These are phyloP conservation scores for Sweltsa coloradensis DNA, from an alignment of 1,140 invertebrate genomes.

Conservation along the genomic window DNA sequence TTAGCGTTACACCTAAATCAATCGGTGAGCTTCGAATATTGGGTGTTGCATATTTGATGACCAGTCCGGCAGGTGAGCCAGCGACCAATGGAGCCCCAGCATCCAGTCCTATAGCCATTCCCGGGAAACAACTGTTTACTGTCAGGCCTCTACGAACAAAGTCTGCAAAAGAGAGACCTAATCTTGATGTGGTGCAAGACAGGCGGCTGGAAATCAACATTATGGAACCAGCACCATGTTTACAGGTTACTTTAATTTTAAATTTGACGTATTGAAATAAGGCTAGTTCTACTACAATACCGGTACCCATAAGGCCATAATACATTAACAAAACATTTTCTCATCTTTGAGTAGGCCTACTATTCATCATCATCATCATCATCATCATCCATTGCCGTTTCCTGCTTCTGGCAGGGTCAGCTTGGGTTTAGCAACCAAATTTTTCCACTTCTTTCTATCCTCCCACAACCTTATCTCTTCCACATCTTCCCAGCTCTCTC, in stretches of 20 bases:
- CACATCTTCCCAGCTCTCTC: no score
- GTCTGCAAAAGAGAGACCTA: background rate
- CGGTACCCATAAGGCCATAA: no score
- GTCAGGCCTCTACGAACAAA: background rate
- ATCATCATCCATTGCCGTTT: no score
- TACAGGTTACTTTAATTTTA: constrained; percentile 47
- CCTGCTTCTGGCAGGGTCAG: no score
- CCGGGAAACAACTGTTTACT: constrained; percentile 6
- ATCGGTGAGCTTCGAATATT: constrained; percentile 19
- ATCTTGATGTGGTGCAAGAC: constrained; percentile 13
- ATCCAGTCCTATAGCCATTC: background rate
- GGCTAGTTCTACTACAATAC: no score
- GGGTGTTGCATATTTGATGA: constrained; percentile 15
- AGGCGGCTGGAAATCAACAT: constrained; percentile 22
- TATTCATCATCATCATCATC: no score
- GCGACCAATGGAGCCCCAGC: background rate
- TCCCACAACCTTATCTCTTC: no score
- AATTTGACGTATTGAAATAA: no score
- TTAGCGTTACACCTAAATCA: constrained; percentile 16
- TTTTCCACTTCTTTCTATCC: no score
- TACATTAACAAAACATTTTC: no score
- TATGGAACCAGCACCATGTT: constrained; percentile 36
- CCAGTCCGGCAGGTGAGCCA: background rate
- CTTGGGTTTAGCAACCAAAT: no score
- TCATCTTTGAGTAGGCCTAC: no score